Evolutionary conservation across 2,888 invertebrate species (phyloP), one percentile per base, ranked within the genome.

Genomic region (Cenopis cana): DNA sequence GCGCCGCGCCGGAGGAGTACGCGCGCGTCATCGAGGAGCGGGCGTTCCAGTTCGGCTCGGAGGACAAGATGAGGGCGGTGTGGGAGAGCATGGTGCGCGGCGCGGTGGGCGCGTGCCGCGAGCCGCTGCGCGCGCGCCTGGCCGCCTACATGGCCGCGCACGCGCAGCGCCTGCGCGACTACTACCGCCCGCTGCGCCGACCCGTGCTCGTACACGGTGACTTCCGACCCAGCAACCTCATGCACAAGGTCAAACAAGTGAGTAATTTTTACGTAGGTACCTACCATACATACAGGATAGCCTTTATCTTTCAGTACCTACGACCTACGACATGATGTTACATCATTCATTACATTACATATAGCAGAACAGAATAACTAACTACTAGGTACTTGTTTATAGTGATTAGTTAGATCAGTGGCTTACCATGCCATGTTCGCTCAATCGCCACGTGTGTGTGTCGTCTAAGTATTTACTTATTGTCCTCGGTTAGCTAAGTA

Each of bases 141-240:
- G 59, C 67, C 5, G 74, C 60, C 3, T 86, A 80, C 72, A 60
- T 82, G 9, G 68, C 75, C 4, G 36, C 72, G 0, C 36, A 61
- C 0, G n/a, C 41, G 2, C 72, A 76, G 1, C 67, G 72, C 2
- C 74, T 82, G 17, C 24, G 50, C 9, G 73, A 75, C 5, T 77
- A 74, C 14, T 78, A 76, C 52, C 73, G 72, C 36, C 76, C 81
- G 0, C 38, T 79, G 46, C 74, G 78, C 52, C 74, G 73, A 8
- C 73, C 79, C 0, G 86, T 86, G 18, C 62, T 89, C 4, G 76
- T 76, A 0, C 89, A 89, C 20, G 86, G 87, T 0, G 89, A 89
- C 74, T 89, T 78, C 68, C 80, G 87, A 64, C 76, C 84, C 33
- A 87, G 87, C 62, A 89, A 89, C 61, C 72, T 88, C 41, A 59